Evolutionary conservation across 2,113 vertebrate species (phyloP), one percentile per base, ranked within the genome.

Genomic region (Salminus brasiliensis): DNA sequence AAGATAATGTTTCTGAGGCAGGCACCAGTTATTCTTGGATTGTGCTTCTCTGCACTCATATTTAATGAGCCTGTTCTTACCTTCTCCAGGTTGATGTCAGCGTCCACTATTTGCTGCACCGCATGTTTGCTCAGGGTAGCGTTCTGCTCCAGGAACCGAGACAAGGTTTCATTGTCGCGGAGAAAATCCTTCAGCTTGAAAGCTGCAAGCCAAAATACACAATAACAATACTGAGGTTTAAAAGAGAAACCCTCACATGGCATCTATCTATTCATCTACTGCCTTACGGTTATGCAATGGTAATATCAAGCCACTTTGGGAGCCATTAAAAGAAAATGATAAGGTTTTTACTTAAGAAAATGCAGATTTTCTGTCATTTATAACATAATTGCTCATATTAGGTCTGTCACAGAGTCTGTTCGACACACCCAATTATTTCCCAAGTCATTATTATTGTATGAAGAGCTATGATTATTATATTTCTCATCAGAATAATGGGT

Each of bases 131-230:
- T 92, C 81, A 98, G 89, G 27, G 95, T 95, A 13, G 95, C 88
- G 18, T 98, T 97, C 72, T 90, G 89, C 79, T 89, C 87, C 49
- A 99, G 93, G 89, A 99, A 98, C 72, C 89, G 93, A 67, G 98
- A 97, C 69, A 99, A 92, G 0, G 95, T 97, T 90, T 98, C 97
- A 2, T 96, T 93, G 86, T 96, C 95, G 83, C 85, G 81, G 82
- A 99, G 89, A 78, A 98, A 98, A 91, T 99, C 95, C 85, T 91
- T 95, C 88, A 99, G 91, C 86, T 95, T 98, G 89, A 98, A 91
- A 78, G 90, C 98, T 99, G 83, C 8, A 32, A 74, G 29, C 16
- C n/a, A 43, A 78, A 4, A 36, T 52, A 52, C 39, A 71, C 27
- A 53, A 21, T 0, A 29, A 43, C 57, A 4, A 72, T 15, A 25